Evolutionary conservation across 2,888 invertebrate genomes (phyloP).

Genomic region (Epiperipatus broadwayi): DNA sequence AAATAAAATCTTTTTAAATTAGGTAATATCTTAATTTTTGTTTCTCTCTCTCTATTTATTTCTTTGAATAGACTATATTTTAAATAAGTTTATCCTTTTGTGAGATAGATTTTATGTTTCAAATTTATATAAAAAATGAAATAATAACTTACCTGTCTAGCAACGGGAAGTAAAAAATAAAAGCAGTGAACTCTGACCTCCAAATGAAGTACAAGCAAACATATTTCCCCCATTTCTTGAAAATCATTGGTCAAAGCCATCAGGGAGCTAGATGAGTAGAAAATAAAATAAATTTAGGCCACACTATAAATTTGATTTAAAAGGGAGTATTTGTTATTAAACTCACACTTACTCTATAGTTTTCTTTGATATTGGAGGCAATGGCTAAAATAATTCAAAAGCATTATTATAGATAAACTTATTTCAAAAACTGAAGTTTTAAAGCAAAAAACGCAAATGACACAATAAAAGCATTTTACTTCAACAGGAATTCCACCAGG

Average conservation of each 20-base stretch:
- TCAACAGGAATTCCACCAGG: no score
- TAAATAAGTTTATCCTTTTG: background rate
- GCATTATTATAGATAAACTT: no score
- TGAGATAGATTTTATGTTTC: background rate
- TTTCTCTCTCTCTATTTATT: background rate
- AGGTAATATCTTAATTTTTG: no score
- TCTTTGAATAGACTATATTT: background rate
- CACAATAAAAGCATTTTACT: no score
- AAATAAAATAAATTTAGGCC: slow-evolving; percentile 1
- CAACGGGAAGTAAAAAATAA: slow-evolving; percentile 56
- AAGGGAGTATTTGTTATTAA: no score
- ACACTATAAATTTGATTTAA: background rate
- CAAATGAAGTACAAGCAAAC: slow-evolving; percentile 70
- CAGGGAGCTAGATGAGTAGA: slow-evolving; percentile 11
- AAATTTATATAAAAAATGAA: slow-evolving; percentile 4
- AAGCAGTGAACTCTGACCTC: slow-evolving; percentile 92
- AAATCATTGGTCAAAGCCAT: slow-evolving; percentile 48
- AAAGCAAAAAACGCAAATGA: no score
- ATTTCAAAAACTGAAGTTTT: no score
- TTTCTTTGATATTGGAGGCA: slow-evolving; percentile 11
- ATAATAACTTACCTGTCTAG: slow-evolving; percentile 24
- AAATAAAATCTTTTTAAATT: no score
- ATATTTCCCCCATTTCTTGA: slow-evolving; percentile 71
- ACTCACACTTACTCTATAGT: slow-evolving; percentile 15
- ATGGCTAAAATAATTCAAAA: no score